phyloP scores from a whole-genome alignment of 2,113 vertebrate species.

The Macquaria ambigua region DNA sequence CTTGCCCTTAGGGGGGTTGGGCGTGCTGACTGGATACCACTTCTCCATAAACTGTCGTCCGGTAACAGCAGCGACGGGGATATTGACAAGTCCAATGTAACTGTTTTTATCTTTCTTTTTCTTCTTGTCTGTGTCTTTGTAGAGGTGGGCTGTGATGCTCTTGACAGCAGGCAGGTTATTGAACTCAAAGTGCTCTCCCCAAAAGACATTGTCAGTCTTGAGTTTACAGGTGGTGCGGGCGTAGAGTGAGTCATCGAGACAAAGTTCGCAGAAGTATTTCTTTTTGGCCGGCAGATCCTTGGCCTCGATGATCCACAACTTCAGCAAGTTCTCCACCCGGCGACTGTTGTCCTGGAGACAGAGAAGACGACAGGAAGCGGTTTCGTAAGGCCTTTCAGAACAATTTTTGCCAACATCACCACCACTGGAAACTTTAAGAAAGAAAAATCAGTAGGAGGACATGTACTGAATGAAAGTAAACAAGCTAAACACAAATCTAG shows the following conservation, averaged over 20 bases:
- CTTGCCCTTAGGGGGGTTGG: slow-evolving; percentile 94
- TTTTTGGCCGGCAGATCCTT: slow-evolving; percentile 99
- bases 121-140: slow-evolving; percentile 99
- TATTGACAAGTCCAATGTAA: slow-evolving; percentile 94
- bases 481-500: not conserved
- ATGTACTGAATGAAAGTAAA: not conserved
- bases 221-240: slow-evolving; percentile 99
- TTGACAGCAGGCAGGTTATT: slow-evolving; percentile 94
- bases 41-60: slow-evolving; percentile 97
- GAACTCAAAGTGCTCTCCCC: slow-evolving; percentile 99
- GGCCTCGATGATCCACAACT: slow-evolving; percentile 98
- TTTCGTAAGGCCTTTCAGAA: slow-evolving; percentile 9
- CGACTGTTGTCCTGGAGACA: slow-evolving; percentile 94
- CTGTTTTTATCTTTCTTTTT: slow-evolving; percentile 99
- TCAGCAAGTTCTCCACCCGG: slow-evolving; percentile 94
- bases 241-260: slow-evolving; percentile 95
- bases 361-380: not conserved
- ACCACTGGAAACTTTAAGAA: not conserved
- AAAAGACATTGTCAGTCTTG: slow-evolving; percentile 98
- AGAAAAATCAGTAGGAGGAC: not conserved
- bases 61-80: slow-evolving; percentile 89
- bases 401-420: not conserved
- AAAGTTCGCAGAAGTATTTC: slow-evolving; percentile 97
- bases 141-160: slow-evolving; percentile 93
- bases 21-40: slow-evolving; percentile 93